phyloP scores from a whole-genome alignment of 2,113 vertebrate genomes.

The Chamaetylas fuelleborni region DNA sequence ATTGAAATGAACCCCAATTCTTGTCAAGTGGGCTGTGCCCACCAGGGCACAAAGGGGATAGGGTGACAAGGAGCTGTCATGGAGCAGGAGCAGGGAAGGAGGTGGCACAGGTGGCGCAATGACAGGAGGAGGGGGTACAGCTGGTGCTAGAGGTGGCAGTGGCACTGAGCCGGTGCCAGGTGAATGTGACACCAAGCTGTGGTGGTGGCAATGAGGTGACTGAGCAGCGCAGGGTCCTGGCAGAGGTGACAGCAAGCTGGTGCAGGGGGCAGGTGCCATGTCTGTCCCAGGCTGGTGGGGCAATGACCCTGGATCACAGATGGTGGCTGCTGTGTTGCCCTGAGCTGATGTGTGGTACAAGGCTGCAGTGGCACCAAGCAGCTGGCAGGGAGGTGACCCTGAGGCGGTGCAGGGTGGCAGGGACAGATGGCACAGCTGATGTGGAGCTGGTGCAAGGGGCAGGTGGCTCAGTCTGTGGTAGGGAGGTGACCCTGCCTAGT shows the following conservation, averaged over 20 bases:
- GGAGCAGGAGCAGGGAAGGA: neutral
- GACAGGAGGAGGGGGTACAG: neutral
- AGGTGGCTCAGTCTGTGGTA: neutral
- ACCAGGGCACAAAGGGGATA: neutral
- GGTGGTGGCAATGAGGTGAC: neutral
- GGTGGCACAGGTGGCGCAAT: neutral
- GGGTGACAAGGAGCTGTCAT: neutral
- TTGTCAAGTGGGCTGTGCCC: neutral
- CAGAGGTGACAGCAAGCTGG: neutral
- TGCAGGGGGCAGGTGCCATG: neutral
- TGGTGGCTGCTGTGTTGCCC: neutral
- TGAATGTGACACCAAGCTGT: neutral
- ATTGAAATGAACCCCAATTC: rapidly evolving
- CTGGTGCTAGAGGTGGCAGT: neutral
- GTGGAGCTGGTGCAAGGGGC: neutral
- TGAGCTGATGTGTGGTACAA: neutral
- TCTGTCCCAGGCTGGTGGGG: neutral
- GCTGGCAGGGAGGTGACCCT: neutral
- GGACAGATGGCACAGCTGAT: neutral
- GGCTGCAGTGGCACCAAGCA: neutral
- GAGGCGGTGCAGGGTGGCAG: neutral
- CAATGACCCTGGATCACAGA: neutral
- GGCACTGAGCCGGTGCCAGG: neutral
- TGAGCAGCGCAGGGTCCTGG: neutral
- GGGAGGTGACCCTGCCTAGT: neutral